Percentiles rank a stretch among this genome's conserved stretches.
Evolutionary conservation across 2,888 invertebrate genomes (phyloP).

Genomic region (Mimumesa dahlbomi): DNA sequence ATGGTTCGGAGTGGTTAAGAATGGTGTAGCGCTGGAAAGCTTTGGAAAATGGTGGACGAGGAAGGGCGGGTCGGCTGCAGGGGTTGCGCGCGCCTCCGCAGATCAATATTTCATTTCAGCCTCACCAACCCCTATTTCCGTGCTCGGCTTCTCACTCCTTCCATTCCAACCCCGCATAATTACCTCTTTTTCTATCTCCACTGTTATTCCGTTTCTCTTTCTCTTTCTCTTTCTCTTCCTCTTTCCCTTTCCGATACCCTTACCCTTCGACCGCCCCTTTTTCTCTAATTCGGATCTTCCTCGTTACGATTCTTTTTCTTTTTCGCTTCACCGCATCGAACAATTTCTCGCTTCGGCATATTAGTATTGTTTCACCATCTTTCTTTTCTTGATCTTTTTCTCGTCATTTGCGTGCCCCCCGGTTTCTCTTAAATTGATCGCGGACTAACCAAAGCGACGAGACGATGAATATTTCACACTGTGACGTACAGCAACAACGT

Average conservation of each 20-base stretch:
- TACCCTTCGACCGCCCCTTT: not conserved
- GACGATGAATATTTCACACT: not conserved
- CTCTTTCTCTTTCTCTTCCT: not conserved
- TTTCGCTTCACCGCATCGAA: not conserved
- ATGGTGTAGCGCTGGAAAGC: too few relatives aligned
- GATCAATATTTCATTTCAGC: constrained; percentile 80
- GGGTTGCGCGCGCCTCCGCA: constrained; percentile 77
- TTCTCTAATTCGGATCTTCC: not conserved
- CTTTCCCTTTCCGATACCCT: not conserved
- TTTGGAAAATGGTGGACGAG: constrained; percentile 70
- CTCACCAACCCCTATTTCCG: constrained; percentile 65
- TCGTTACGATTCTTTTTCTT: not conserved
- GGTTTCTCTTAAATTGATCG: not conserved
- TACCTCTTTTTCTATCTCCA: constrained; percentile 33
- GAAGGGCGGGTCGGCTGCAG: constrained; percentile 73
- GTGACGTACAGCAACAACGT: too few relatives aligned
- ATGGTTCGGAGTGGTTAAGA: constrained; percentile 42
- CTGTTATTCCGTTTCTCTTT: constrained; percentile 19
- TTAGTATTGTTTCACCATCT: not conserved
- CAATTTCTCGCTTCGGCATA: not conserved
- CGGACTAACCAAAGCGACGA: not conserved
- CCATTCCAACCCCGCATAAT: constrained; percentile 46
- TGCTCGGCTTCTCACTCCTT: constrained; percentile 47
- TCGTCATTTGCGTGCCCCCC: too few relatives aligned
- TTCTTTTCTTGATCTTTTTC: not conserved